A percentile compares a stretch with the other conserved stretches of the same genome.
Conservation (phyloP, 2,888 invertebrate species). For the Drosophila putrida region DNA sequence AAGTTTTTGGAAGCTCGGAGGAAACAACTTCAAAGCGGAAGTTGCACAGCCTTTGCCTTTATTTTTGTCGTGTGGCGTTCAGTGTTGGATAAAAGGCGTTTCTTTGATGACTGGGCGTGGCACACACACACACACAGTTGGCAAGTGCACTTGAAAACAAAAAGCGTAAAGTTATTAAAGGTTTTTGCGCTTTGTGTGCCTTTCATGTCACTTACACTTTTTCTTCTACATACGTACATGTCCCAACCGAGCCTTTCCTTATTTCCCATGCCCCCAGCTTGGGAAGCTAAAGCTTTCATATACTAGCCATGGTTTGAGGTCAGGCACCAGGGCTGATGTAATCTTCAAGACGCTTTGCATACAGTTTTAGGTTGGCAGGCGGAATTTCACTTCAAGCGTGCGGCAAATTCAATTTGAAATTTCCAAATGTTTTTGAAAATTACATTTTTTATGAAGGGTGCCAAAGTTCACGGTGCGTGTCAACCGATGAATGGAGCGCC, state of each 20-base stretch:
- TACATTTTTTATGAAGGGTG: conserved; percentile 77
- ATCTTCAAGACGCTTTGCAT: conserved; percentile 57
- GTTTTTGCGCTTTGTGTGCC: conserved; percentile 74
- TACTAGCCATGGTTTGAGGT: not conserved
- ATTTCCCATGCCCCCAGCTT: conserved; percentile 10
- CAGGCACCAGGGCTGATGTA: conserved; percentile 4
- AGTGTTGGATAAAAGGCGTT: conserved; percentile 5
- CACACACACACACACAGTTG: conserved; percentile 21
- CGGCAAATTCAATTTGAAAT: conserved; percentile 80
- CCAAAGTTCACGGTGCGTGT: conserved; percentile 52
- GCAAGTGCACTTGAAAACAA: conserved; percentile 78
- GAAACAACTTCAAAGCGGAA: conserved; percentile 33
- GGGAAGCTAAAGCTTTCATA: conserved; percentile 5
- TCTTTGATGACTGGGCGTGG: conserved; percentile 45
- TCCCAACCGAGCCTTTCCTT: conserved; percentile 28
- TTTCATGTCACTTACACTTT: conserved; percentile 80
- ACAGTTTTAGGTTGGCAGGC: conserved; percentile 14
- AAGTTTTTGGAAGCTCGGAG: conserved; percentile 5
- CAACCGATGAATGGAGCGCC: conserved; percentile 43
- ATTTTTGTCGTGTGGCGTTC: conserved; percentile 30
- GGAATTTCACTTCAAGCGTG: conserved; percentile 65
- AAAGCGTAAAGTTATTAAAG: conserved; percentile 79
- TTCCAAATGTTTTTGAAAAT: conserved; percentile 78
- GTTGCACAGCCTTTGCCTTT: conserved; percentile 43
- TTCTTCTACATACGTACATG: conserved; percentile 21